Percentiles rank a stretch among this genome's conserved stretches.
Conservation (phyloP, 2,113 vertebrate species). For the Apistogramma diplotaenia region DNA sequence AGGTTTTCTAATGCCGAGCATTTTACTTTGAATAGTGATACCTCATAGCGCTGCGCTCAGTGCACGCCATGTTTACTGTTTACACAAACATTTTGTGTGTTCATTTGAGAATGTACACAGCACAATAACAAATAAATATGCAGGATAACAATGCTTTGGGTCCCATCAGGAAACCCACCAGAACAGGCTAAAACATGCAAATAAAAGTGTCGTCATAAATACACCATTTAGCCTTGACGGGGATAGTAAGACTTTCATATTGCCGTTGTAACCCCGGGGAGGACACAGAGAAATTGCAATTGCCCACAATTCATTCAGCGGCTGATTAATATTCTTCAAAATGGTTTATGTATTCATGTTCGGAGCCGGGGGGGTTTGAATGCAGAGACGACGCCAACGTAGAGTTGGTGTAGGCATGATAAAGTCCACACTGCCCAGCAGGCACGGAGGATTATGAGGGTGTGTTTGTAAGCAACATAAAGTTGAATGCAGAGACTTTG, state of each 20-base stretch:
- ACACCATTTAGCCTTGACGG: slow-evolving; percentile 35
- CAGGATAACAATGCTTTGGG: slow-evolving; percentile 31
- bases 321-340: slow-evolving; percentile 70
- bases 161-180: slow-evolving; percentile 18
- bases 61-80: background rate
- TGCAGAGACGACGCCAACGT: slow-evolving; percentile 39
- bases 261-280: slow-evolving; percentile 35
- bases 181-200: slow-evolving; percentile 43
- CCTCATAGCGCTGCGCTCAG: background rate
- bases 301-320: slow-evolving; percentile 43
- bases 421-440: slow-evolving; percentile 50
- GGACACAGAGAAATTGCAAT: slow-evolving; percentile 28
- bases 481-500: slow-evolving; percentile 58
- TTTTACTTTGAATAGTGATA: background rate
- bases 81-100: slow-evolving; percentile 1
- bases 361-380: slow-evolving; percentile 40
- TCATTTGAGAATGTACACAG: background rate
- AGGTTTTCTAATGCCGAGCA: background rate
- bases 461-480: slow-evolving; percentile 45
- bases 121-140: slow-evolving; percentile 7
- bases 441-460: slow-evolving; percentile 28
- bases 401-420: slow-evolving; percentile 44
- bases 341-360: slow-evolving; percentile 60
- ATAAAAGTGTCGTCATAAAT: slow-evolving; percentile 31
- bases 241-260: slow-evolving; percentile 31